These are phyloP conservation scores for Strigamia transsilvanica DNA, from an alignment of 2,888 invertebrate genomes.

Conservation along the genomic window DNA sequence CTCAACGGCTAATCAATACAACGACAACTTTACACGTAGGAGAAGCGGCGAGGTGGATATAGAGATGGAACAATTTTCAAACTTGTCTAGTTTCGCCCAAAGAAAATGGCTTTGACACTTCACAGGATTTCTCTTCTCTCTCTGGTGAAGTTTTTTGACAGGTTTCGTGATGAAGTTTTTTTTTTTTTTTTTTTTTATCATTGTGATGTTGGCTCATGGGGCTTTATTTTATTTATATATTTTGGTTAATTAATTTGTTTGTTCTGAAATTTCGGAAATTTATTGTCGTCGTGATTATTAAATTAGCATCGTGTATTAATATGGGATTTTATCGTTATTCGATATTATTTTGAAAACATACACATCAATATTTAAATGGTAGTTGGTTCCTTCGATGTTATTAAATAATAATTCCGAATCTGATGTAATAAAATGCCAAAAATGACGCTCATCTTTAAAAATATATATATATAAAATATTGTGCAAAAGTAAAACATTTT, in stretches of 20 bases:
- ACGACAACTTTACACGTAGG: constrained; percentile 43
- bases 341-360: too few relatives aligned
- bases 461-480: too few relatives aligned
- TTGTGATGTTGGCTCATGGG: background rate
- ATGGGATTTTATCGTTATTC: too few relatives aligned
- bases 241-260: background rate
- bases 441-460: too few relatives aligned
- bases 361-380: too few relatives aligned
- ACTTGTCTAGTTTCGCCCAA: constrained; percentile 17
- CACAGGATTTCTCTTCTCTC: constrained; percentile 24
- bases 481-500: too few relatives aligned
- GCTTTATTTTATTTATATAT: background rate
- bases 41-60: background rate
- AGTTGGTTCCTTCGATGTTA: too few relatives aligned
- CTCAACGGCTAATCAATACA: constrained; percentile 45
- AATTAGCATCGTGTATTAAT: too few relatives aligned
- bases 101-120: constrained; percentile 38
- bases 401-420: too few relatives aligned
- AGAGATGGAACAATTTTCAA: constrained; percentile 39
- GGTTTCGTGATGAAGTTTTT: constrained; percentile 2
- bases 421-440: too few relatives aligned
- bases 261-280: background rate
- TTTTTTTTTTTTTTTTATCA: background rate
- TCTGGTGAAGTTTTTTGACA: background rate
- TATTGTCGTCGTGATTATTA: too few relatives aligned